Base-by-base conservation (phyloP, 2,797 vertebrate genomes). In the Perodicticus potto region DNA sequence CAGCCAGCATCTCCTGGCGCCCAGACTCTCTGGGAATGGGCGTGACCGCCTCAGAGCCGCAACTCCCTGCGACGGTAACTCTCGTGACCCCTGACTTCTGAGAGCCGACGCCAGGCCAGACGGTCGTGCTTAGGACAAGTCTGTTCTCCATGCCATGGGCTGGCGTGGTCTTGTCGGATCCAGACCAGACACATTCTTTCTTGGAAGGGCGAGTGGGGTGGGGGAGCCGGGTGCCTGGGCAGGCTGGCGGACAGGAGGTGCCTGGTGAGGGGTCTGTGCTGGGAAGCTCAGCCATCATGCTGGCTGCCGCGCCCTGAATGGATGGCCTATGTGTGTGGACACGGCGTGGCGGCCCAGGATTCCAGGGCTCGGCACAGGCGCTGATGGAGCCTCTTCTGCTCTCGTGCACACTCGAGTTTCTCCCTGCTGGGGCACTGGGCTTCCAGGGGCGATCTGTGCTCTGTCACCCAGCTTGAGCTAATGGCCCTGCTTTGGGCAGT, bases 111-210 rank as follows among this genome's bases (percentile, higher is more conserved):
- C 32, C 1, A 3, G 86, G 78, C 89, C 73, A 91, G 95, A 81
- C 22, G 0, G 83, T 40, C 7, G 2, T 0, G 1, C 73, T 82
- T 20, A 69, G 57, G 85, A 74, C 92, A 14, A 29, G 93, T 87
- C 81, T 74, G 29, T 19, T 29, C 63, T 11, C 77, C 1, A 1
- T 27, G 90, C 89, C 20, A 3, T 1, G 2, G 57, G 89, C 49
- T 87, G 13, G 76, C 13, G 2, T 25, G 65, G 82, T 87, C 80
- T 63, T 43, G 57, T 63, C 3, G 1, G 57, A 57, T 87, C 43
- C 45, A 77, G 74, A 73, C 59, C 65, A 89, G 89, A 93, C 49
- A 23, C 34, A 11, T 61, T 84, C 91, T 81, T 89, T 85, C 86
- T 93, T 65, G 78, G 93, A 84, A 95, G 69, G 91, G 17, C 0